A percentile compares a stretch with the other conserved stretches of the same genome.
Conservation (phyloP, 2,113 vertebrate species). For the Alosa alosa region DNA sequence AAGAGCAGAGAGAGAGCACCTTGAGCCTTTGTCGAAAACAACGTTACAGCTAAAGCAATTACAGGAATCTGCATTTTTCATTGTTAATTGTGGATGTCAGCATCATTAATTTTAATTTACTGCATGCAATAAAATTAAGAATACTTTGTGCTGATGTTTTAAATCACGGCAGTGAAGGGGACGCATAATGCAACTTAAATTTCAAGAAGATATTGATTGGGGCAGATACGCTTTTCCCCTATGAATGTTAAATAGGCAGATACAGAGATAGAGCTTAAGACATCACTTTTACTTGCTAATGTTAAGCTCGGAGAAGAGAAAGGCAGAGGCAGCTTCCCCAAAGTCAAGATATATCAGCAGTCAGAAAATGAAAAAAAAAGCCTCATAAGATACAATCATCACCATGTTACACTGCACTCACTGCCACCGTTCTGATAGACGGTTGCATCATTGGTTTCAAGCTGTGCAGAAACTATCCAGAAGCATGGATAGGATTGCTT, state of each 20-base stretch:
- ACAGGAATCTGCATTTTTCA: conserved; percentile 99
- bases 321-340: conserved; percentile 43
- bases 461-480: conserved; percentile 9
- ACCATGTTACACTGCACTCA: not conserved
- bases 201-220: conserved; percentile 82
- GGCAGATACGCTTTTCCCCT: conserved; percentile 76
- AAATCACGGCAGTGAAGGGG: conserved; percentile 87
- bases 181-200: conserved; percentile 80
- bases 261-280: conserved; percentile 73
- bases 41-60: conserved; percentile 99
- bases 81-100: conserved; percentile 99
- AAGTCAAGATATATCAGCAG: conserved; percentile 19
- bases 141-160: conserved; percentile 99
- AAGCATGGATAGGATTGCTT: conserved; percentile 6
- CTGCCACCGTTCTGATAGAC: not conserved
- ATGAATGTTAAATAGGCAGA: conserved; percentile 80
- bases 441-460: conserved; percentile 5
- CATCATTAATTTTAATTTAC: conserved; percentile 99
- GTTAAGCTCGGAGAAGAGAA: conserved; percentile 46
- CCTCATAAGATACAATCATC: conserved; percentile 13
- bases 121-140: conserved; percentile 99
- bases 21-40: conserved; percentile 95
- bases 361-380: conserved; percentile 5
- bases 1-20: conserved; percentile 93
- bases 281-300: conserved; percentile 75